Conservation (phyloP, 2,797 vertebrate genomes). For the Arremon brunneinucha region DNA sequence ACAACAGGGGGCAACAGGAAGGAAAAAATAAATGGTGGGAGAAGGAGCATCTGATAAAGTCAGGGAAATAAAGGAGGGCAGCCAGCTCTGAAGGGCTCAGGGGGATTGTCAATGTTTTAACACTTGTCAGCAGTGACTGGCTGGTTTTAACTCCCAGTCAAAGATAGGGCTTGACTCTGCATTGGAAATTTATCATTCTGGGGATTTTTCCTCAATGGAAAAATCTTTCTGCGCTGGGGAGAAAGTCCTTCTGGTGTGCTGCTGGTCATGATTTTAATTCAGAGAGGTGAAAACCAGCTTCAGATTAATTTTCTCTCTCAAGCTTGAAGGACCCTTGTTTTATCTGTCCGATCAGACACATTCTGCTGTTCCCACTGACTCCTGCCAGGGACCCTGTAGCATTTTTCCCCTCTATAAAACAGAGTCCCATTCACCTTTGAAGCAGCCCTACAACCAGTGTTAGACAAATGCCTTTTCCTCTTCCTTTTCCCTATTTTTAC, state of each 20-base stretch:
- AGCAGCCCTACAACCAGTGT: not conserved
- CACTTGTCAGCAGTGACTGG: not conserved
- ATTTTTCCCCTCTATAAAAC: not conserved
- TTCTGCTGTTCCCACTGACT: not conserved
- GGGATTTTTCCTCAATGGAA: not conserved
- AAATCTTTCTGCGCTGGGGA: not conserved
- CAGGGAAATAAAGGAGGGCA: not conserved
- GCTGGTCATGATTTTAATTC: not conserved
- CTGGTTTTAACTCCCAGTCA: not conserved
- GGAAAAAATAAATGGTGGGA: not conserved
- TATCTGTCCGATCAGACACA: not conserved
- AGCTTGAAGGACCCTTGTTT: not conserved
- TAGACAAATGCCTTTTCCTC: not conserved
- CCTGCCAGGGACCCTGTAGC: not conserved
- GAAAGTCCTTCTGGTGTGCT: not conserved
- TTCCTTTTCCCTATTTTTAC: not conserved
- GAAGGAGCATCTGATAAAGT: not conserved
- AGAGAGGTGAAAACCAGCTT: not conserved
- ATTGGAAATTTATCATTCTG: not conserved
- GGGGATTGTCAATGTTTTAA: not conserved
- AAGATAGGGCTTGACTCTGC: not conserved
- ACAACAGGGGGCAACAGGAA: not conserved
- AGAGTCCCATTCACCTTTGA: not conserved
- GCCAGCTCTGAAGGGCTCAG: not conserved
- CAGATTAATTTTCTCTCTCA: not conserved